phyloP scores from a whole-genome alignment of 53 echinoderm and acorn worm species.

The Actinopyga echinites region DNA sequence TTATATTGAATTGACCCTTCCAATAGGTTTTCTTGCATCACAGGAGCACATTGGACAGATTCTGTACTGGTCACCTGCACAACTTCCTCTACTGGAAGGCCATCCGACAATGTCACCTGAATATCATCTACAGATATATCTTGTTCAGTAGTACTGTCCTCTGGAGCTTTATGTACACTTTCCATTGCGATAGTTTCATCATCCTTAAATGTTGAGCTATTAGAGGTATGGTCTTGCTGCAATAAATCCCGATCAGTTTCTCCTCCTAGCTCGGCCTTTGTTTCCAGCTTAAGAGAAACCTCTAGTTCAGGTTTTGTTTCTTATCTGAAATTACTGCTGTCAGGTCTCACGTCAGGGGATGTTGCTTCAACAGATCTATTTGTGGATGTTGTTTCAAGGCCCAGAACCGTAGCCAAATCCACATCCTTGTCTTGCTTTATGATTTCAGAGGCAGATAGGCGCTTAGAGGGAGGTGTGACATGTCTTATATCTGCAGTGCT shows the following conservation, averaged over 20 bases:
- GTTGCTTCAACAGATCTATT: neutral
- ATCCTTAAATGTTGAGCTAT: too few species aligned
- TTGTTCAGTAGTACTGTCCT: conserved; percentile 8
- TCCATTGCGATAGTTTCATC: neutral
- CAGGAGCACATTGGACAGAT: neutral
- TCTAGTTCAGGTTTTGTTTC: too few species aligned
- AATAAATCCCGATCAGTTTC: too few species aligned
- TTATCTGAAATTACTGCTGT: too few species aligned
- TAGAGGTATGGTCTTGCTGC: too few species aligned
- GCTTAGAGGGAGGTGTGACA: conserved; percentile 25
- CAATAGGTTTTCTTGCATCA: neutral
- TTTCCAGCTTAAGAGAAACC: too few species aligned
- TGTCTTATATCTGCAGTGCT: neutral
- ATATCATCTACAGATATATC: conserved; percentile 3
- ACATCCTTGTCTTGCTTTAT: conserved; percentile 26
- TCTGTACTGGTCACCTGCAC: neutral
- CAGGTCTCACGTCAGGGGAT: too few species aligned
- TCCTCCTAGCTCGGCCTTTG: too few species aligned
- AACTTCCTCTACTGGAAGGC: conserved; percentile 5
- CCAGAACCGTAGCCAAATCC: conserved; percentile 5
- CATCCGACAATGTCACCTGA: conserved; percentile 23
- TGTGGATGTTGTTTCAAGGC: neutral
- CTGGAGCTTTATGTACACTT: neutral
- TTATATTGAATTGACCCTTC: neutral
- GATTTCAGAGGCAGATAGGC: conserved; percentile 23